Conservation (phyloP, 2,797 vertebrate genomes). For the Falco rusticolus region DNA sequence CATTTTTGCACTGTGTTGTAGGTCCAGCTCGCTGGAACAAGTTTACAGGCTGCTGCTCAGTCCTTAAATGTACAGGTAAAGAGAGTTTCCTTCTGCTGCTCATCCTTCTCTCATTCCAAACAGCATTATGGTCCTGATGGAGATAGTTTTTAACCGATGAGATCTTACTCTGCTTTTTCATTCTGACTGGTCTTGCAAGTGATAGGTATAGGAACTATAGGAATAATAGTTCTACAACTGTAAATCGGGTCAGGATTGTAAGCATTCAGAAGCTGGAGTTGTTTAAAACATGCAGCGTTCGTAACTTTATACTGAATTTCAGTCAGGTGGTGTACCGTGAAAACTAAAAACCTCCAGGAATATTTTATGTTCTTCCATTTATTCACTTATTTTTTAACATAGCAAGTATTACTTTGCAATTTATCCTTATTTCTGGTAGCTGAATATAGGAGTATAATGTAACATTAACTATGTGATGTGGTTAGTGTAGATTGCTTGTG, state of each 20-base stretch:
- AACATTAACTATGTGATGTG: not conserved
- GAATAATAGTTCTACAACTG: not conserved
- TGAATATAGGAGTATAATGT: not conserved
- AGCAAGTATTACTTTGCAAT: not conserved
- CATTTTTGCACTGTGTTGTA: slow-evolving; percentile 71
- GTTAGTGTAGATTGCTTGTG: not conserved
- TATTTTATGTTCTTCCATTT: not conserved
- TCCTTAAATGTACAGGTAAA: slow-evolving; percentile 85
- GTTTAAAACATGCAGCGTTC: not conserved
- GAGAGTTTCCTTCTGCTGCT: slow-evolving; percentile 28
- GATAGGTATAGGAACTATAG: not conserved
- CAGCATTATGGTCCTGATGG: not conserved
- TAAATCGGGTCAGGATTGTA: not conserved
- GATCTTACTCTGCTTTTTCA: not conserved
- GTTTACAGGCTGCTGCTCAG: slow-evolving; percentile 85
- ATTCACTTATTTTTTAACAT: not conserved
- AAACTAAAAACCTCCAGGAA: not conserved
- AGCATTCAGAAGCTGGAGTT: not conserved
- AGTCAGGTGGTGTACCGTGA: not conserved
- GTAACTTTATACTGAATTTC: not conserved
- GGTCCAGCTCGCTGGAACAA: slow-evolving; percentile 86
- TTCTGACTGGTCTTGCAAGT: not conserved
- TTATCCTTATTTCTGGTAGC: not conserved
- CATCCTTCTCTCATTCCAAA: not conserved
- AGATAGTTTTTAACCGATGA: not conserved